These are phyloP conservation scores for Saccostrea cuccullata DNA, from an alignment of 1,140 invertebrate species.

Conservation along the genomic window DNA sequence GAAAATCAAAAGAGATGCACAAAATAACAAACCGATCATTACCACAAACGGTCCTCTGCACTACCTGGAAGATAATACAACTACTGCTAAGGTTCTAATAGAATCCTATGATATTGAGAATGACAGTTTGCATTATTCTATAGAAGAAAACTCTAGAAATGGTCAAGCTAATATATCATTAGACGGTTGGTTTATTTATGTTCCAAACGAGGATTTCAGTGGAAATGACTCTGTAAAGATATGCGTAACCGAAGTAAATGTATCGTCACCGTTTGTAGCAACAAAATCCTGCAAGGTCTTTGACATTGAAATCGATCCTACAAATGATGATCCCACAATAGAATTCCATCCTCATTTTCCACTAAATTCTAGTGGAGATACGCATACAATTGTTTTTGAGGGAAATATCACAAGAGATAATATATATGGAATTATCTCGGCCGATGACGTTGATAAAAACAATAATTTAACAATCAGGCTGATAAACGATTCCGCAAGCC, in stretches of 20 bases:
- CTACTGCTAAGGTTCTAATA: neutral
- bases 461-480: neutral
- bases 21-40: conserved; percentile 31
- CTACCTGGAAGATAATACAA: neutral
- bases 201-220: neutral
- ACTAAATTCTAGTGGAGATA: neutral
- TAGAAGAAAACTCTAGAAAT: neutral
- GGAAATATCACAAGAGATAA: neutral
- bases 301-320: neutral
- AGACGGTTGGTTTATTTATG: conserved; percentile 13
- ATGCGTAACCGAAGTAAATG: neutral
- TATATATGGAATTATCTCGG: neutral
- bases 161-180: neutral
- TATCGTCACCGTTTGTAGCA: neutral
- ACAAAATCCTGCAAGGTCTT: neutral
- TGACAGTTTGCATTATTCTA: neutral
- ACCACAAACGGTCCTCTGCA: conserved; percentile 10
- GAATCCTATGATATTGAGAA: conserved; percentile 3
- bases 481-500: neutral
- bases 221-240: neutral
- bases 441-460: neutral
- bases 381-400: neutral
- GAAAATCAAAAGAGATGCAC: conserved; percentile 16
- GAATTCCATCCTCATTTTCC: neutral
- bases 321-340: neutral